Evolutionary conservation across 2,797 vertebrate species (phyloP).

Genomic region (Enteromius afrohamiltoni): DNA sequence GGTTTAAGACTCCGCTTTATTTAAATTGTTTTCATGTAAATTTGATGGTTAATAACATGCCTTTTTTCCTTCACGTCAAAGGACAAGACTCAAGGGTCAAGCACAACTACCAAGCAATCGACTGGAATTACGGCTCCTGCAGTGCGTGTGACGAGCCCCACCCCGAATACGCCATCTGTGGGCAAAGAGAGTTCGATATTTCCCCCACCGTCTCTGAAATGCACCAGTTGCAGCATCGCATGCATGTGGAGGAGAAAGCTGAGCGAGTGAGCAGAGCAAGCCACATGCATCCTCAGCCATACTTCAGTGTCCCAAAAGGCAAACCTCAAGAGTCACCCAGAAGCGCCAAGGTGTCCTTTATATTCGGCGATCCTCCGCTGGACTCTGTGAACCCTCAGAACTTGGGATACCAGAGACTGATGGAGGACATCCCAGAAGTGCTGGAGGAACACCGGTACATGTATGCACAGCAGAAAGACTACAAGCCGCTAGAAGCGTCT

Average conservation of each 20-base stretch:
- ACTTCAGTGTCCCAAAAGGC: conserved; percentile 83
- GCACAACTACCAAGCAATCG: conserved; percentile 86
- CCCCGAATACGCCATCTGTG: conserved; percentile 79
- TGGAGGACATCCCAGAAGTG: conserved; percentile 91
- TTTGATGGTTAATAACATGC: background rate
- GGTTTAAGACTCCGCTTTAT: background rate
- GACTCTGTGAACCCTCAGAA: conserved; percentile 89
- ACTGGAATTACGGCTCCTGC: conserved; percentile 91
- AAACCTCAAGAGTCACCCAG: conserved; percentile 89
- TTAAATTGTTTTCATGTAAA: background rate
- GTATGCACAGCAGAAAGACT: conserved; percentile 88
- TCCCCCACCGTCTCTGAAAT: conserved; percentile 84
- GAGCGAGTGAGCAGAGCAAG: conserved; percentile 80
- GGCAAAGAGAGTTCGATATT: conserved; percentile 83
- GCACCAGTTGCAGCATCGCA: conserved; percentile 81
- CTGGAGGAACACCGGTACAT: conserved; percentile 87
- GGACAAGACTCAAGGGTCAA: conserved; percentile 84
- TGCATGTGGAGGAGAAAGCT: conserved; percentile 78
- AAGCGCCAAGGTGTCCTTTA: conserved; percentile 97
- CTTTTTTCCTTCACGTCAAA: conserved; percentile 70
- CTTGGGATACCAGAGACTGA: conserved; percentile 92
- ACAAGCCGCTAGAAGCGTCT: conserved; percentile 87
- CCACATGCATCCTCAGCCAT: conserved; percentile 79
- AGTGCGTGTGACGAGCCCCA: conserved; percentile 83
- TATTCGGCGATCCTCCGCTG: conserved; percentile 92